A percentile compares a stretch with the other conserved stretches of the same genome.
These are phyloP conservation scores for Glareola pratincola DNA, from an alignment of 2,113 vertebrate genomes.

Conservation along the genomic window DNA sequence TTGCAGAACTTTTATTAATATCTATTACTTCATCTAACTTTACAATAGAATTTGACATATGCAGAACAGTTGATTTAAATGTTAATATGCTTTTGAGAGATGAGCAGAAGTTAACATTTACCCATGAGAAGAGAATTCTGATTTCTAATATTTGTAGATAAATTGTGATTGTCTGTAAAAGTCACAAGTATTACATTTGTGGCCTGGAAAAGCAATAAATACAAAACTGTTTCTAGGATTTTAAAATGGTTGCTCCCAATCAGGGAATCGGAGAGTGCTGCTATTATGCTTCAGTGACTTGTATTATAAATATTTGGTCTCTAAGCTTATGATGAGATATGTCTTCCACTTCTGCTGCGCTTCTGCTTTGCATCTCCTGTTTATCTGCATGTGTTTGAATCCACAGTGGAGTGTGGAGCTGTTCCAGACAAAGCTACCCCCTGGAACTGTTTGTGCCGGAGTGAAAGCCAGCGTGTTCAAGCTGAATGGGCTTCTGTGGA, in stretches of 20 bases:
- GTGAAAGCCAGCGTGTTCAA: background rate
- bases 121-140: background rate
- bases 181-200: background rate
- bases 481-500: background rate
- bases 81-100: background rate
- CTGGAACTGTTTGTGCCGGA: background rate
- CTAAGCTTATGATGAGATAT: background rate
- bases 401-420: background rate
- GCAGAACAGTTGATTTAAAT: background rate
- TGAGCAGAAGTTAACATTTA: background rate
- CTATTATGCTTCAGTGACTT: background rate
- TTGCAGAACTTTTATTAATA: background rate
- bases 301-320: background rate
- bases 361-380: background rate
- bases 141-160: background rate
- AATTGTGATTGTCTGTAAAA: background rate
- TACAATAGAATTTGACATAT: background rate
- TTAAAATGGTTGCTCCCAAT: background rate
- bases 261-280: background rate
- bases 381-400: background rate
- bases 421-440: background rate
- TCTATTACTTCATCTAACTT: background rate
- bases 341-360: rapidly evolving
- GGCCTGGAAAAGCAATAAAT: background rate
- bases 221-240: background rate